phyloP scores from a whole-genome alignment of 2,113 vertebrate genomes.

The Rhipidura dahli region DNA sequence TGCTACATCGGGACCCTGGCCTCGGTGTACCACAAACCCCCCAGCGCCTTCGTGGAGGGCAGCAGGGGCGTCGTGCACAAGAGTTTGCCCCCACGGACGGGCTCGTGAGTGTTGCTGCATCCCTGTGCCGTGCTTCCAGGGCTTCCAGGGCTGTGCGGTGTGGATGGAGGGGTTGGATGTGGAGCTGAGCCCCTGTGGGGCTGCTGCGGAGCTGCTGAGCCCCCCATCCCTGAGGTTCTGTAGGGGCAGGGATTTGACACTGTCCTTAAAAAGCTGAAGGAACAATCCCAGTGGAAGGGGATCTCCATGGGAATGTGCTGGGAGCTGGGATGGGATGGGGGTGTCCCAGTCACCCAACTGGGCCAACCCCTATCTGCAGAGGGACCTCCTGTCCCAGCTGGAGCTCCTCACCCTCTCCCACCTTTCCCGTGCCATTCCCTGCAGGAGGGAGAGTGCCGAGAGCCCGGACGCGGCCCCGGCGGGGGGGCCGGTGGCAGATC shows the following conservation, averaged over 20 bases:
- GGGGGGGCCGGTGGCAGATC: constrained; percentile 73
- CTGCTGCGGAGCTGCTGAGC: background rate
- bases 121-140: fast-evolving
- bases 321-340: background rate
- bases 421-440: background rate
- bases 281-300: background rate
- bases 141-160: background rate
- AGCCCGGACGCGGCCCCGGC: constrained; percentile 81
- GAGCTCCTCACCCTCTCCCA: background rate
- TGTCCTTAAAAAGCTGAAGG: background rate
- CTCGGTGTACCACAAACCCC: constrained; percentile 97
- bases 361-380: fast-evolving
- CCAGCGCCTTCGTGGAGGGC: constrained; percentile 96
- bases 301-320: background rate
- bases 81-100: constrained; percentile 84
- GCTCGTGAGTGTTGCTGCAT: constrained; percentile 82
- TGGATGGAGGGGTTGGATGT: background rate
- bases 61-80: constrained; percentile 92
- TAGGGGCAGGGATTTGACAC: background rate
- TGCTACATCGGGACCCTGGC: constrained; percentile 96
- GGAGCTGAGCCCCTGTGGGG: fast-evolving
- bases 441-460: constrained; percentile 85
- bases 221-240: background rate
- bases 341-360: background rate
- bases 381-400: background rate